These are phyloP conservation scores for Centroberyx gerrardi DNA, from an alignment of 2,797 vertebrate genomes.

Conservation along the genomic window DNA sequence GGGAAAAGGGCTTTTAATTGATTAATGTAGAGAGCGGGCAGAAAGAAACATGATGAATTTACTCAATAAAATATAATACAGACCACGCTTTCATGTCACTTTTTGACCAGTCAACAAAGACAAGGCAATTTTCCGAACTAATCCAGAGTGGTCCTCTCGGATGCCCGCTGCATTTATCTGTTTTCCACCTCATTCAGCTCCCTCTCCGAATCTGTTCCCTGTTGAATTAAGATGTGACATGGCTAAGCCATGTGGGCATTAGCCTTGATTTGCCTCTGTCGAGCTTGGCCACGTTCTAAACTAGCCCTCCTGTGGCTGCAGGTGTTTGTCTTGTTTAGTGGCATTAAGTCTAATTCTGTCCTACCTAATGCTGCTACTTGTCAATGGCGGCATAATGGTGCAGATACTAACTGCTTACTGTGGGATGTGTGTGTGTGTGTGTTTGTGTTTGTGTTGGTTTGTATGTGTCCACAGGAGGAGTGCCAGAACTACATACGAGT, in stretches of 20 bases:
- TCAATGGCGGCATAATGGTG: constrained; percentile 58
- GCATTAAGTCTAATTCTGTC: constrained; percentile 67
- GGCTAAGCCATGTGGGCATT: constrained; percentile 59
- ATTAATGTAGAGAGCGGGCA: constrained; percentile 47
- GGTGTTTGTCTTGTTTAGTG: constrained; percentile 76
- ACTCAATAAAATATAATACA: constrained; percentile 45
- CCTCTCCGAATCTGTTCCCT: constrained; percentile 53
- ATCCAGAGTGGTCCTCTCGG: constrained; percentile 60
- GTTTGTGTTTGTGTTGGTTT: constrained; percentile 17
- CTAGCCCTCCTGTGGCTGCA: constrained; percentile 49
- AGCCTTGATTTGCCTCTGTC: constrained; percentile 76
- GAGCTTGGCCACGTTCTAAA: constrained; percentile 67
- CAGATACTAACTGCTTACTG: constrained; percentile 48
- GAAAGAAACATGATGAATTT: constrained; percentile 34
- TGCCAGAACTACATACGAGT: constrained; percentile 99
- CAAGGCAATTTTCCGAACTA: constrained; percentile 60
- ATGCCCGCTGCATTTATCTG: constrained; percentile 53
- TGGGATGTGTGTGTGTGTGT: constrained; percentile 8
- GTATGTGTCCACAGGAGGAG: constrained; percentile 89
- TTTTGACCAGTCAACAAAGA: constrained; percentile 66
- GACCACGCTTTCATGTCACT: constrained; percentile 50
- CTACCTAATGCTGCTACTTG: constrained; percentile 55
- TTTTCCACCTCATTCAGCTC: constrained; percentile 49
- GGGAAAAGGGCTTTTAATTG: constrained; percentile 56
- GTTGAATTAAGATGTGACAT: constrained; percentile 75